These are phyloP conservation scores for Bombyx mori DNA, from an alignment of 1,140 invertebrate genomes.

Conservation along the genomic window DNA sequence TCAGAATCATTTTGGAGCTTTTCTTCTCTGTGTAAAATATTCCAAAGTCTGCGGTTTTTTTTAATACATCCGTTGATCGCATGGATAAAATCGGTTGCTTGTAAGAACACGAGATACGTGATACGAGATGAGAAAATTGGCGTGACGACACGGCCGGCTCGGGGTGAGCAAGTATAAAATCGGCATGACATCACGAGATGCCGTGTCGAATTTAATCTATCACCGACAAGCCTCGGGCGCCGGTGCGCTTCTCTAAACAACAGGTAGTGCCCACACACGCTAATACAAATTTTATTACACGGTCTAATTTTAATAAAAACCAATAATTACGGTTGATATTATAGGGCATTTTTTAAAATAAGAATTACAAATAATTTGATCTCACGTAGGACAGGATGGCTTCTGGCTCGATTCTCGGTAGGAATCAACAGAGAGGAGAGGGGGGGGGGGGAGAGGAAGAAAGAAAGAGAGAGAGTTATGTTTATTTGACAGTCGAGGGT, in stretches of 20 bases:
- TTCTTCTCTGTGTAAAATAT: too few relatives aligned
- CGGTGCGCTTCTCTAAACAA: conserved; percentile 26
- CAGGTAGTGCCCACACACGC: conserved; percentile 55
- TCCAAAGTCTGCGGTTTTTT: too few relatives aligned
- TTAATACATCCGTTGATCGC: too few relatives aligned
- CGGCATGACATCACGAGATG: conserved; percentile 63
- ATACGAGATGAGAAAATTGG: conserved; percentile 40
- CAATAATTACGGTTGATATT: conserved; percentile 24
- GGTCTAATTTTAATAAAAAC: conserved; percentile 33
- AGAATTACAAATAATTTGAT: too few relatives aligned
- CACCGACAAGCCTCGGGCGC: conserved; percentile 54
- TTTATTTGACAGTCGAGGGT: too few relatives aligned
- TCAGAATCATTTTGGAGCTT: too few relatives aligned
- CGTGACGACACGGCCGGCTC: conserved; percentile 46
- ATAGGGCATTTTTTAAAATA: neutral
- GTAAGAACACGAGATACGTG: neutral
- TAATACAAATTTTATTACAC: conserved; percentile 30
- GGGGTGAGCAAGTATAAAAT: conserved; percentile 41
- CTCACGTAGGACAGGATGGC: too few relatives aligned
- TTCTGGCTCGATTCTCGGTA: too few relatives aligned
- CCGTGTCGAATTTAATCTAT: conserved; percentile 69
- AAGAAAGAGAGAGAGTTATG: too few relatives aligned
- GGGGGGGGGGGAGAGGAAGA: too few relatives aligned
- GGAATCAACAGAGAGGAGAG: too few relatives aligned
- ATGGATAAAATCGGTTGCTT: too few relatives aligned